Conservation (phyloP, 2,888 invertebrate species). For the Epistrophe grossulariae region DNA sequence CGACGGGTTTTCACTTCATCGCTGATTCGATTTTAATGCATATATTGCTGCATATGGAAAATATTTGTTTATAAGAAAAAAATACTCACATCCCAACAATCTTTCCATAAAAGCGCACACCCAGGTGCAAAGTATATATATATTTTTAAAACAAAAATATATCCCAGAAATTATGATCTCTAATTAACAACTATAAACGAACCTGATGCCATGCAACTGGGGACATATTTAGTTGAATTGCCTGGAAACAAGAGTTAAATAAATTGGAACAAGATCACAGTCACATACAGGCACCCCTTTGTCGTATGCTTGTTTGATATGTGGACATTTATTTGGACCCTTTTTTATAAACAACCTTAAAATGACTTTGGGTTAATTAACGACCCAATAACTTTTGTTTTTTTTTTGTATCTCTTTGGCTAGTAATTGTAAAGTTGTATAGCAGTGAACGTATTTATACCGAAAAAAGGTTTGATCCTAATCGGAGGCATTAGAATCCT, state of each 20-base stretch:
- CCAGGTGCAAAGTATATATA: constrained; percentile 55
- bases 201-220: constrained; percentile 34
- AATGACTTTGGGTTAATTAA: constrained; percentile 68
- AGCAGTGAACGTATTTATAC: constrained; percentile 8
- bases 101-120: constrained; percentile 10
- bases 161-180: constrained; percentile 61
- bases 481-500: constrained; percentile 55
- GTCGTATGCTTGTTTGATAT: constrained; percentile 1
- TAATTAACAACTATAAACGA: constrained; percentile 65
- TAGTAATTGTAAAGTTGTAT: background rate
- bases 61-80: constrained; percentile 37
- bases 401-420: background rate
- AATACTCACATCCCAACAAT: background rate
- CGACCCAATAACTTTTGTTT: constrained; percentile 52
- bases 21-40: constrained; percentile 37
- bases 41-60: constrained; percentile 52
- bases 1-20: constrained; percentile 36
- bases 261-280: constrained; percentile 69
- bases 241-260: constrained; percentile 46
- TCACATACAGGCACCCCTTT: constrained; percentile 61
- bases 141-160: constrained; percentile 7
- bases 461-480: constrained; percentile 58
- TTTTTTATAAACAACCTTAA: constrained; percentile 13
- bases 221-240: constrained; percentile 39
- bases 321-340: too few species aligned